Percentiles rank a stretch among this genome's conserved stretches.
phyloP scores from a whole-genome alignment of 2,113 vertebrate species.

The Turnix velox region DNA sequence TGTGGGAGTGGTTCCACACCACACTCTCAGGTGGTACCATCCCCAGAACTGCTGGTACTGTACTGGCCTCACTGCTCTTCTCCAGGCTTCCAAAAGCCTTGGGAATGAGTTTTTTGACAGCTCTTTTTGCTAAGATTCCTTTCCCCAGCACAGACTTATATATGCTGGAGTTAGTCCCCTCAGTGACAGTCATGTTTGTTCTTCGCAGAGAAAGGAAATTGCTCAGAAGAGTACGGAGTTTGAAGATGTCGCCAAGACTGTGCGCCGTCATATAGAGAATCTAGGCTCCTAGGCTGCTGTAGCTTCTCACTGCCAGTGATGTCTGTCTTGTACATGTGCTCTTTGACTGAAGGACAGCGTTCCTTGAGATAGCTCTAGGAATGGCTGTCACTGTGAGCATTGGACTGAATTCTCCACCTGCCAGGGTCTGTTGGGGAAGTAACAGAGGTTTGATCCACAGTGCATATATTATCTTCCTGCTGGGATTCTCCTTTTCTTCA shows the following conservation, averaged over 20 bases:
- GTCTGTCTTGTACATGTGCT: too few species aligned
- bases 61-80: too few species aligned
- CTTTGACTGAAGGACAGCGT: not conserved
- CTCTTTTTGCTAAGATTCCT: too few species aligned
- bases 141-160: too few species aligned
- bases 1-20: too few species aligned
- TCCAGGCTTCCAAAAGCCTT: too few species aligned
- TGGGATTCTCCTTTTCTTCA: not conserved
- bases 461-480: not conserved
- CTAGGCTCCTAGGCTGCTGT: not conserved
- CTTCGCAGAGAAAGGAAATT: conserved; percentile 73
- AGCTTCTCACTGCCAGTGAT: accelerated
- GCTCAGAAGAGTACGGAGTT: conserved; percentile 66
- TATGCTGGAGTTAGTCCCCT: too few species aligned
- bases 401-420: not conserved
- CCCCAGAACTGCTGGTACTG: too few species aligned
- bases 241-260: conserved; percentile 66
- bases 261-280: conserved; percentile 69
- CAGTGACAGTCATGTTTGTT: too few species aligned
- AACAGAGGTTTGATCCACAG: not conserved
- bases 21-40: too few species aligned
- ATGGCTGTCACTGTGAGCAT: not conserved
- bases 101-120: too few species aligned
- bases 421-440: not conserved
- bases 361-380: not conserved